These are phyloP conservation scores for Lytechinus pictus DNA, from an alignment of 35 echinoderm and acorn worm species.

Conservation along the genomic window DNA sequence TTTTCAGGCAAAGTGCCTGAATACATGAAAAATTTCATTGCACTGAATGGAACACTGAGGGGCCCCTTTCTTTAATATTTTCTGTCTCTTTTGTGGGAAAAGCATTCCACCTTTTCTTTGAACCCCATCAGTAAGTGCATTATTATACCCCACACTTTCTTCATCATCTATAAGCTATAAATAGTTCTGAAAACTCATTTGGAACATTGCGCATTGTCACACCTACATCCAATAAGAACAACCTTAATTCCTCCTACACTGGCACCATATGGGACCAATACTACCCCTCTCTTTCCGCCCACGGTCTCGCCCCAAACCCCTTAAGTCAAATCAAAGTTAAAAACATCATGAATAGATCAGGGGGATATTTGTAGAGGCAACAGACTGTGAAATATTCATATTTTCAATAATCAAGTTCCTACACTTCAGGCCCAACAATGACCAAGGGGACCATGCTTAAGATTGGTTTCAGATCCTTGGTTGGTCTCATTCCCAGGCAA, in stretches of 20 bases:
- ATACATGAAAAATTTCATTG: too few relatives aligned
- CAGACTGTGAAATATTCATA: slow-evolving; percentile 36
- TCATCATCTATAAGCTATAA: not conserved
- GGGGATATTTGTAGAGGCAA: slow-evolving; percentile 27
- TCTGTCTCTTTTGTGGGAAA: too few relatives aligned
- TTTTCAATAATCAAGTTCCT: slow-evolving; percentile 19
- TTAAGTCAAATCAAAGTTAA: not conserved
- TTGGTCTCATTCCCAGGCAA: not conserved
- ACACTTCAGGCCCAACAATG: not conserved
- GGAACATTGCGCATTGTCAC: not conserved
- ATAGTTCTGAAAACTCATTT: not conserved
- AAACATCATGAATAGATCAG: slow-evolving; percentile 11
- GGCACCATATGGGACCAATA: not conserved
- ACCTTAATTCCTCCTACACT: not conserved
- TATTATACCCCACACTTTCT: not conserved
- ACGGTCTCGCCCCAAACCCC: not conserved
- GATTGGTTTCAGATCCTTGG: slow-evolving; percentile 22
- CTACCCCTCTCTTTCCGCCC: not conserved
- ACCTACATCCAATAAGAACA: not conserved
- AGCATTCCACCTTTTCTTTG: too few relatives aligned
- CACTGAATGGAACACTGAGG: too few relatives aligned
- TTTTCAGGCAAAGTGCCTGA: too few relatives aligned
- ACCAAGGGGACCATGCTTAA: not conserved
- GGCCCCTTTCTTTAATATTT: too few relatives aligned
- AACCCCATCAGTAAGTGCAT: too few relatives aligned